Percentiles rank a stretch among this genome's conserved stretches.
Conservation (phyloP, 1,140 invertebrate species). For the Diachasma alloeum region DNA sequence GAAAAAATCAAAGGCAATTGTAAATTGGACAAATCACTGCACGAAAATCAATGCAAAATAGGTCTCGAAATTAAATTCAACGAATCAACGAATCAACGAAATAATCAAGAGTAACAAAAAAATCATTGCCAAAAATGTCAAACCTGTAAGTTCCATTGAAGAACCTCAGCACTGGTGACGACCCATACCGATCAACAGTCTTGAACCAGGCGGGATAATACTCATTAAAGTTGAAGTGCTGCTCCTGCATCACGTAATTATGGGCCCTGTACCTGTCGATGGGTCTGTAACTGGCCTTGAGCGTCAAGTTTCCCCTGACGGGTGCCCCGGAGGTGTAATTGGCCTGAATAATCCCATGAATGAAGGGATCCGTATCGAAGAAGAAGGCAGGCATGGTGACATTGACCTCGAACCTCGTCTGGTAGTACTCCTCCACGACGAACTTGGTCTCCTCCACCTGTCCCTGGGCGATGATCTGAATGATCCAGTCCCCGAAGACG, state of each 20-base stretch:
- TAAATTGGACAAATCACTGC: too few species aligned
- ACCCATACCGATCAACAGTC: slow-evolving; percentile 64
- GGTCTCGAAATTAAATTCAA: too few species aligned
- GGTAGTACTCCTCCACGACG: slow-evolving; percentile 93
- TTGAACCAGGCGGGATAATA: slow-evolving; percentile 81
- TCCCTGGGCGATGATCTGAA: slow-evolving; percentile 87
- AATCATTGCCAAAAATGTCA: too few species aligned
- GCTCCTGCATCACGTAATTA: slow-evolving; percentile 50
- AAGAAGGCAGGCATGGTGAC: slow-evolving; percentile 95
- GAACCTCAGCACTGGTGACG: slow-evolving; percentile 75
- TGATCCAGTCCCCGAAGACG: slow-evolving; percentile 90
- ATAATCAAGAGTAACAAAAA: too few species aligned
- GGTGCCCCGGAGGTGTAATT: slow-evolving; percentile 92
- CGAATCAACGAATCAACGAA: too few species aligned
- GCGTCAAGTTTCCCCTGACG: slow-evolving; percentile 84
- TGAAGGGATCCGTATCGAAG: slow-evolving; percentile 82
- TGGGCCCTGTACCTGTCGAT: slow-evolving; percentile 60
- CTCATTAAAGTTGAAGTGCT: slow-evolving; percentile 81
- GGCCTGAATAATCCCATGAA: slow-evolving; percentile 86
- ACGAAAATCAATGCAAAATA: too few species aligned
- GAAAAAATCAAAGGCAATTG: too few species aligned
- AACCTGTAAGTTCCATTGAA: slow-evolving; percentile 90
- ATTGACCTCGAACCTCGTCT: slow-evolving; percentile 91
- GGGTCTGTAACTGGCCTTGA: slow-evolving; percentile 79
- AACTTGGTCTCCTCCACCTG: slow-evolving; percentile 88